These are phyloP conservation scores for Ganaspis brasiliensis DNA, from an alignment of 2,888 invertebrate species.

Conservation along the genomic window DNA sequence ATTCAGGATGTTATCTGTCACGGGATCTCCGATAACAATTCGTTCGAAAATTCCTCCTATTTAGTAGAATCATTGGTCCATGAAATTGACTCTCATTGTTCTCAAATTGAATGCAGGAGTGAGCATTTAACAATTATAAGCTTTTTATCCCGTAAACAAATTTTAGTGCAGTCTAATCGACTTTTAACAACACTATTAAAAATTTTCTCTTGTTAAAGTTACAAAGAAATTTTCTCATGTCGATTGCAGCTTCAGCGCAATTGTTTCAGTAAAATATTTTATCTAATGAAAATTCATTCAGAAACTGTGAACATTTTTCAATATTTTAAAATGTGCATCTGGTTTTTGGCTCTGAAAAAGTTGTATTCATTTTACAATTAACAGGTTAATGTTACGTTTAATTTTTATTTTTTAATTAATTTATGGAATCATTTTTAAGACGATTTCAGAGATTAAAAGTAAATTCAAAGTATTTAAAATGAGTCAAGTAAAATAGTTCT, in stretches of 20 bases:
- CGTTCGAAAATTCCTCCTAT: conserved; percentile 26
- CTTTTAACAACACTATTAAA: neutral
- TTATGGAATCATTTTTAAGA: too few relatives aligned
- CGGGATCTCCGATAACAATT: neutral
- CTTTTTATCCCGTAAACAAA: neutral
- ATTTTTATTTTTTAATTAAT: too few relatives aligned
- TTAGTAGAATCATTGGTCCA: neutral
- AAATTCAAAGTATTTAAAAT: too few relatives aligned
- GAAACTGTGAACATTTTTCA: too few relatives aligned
- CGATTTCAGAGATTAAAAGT: too few relatives aligned
- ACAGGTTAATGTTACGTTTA: too few relatives aligned
- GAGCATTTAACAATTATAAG: conserved; percentile 6
- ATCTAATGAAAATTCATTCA: too few relatives aligned
- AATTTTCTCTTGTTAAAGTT: neutral
- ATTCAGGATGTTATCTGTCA: conserved; percentile 5
- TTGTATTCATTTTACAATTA: too few relatives aligned
- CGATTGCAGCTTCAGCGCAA: neutral
- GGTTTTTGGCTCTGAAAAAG: too few relatives aligned
- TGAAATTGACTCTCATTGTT: conserved; percentile 7
- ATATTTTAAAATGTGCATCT: too few relatives aligned
- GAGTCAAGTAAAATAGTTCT: too few relatives aligned
- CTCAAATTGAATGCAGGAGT: conserved; percentile 10
- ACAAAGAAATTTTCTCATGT: neutral
- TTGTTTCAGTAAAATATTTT: neutral
- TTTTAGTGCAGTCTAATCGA: neutral